Conservation (phyloP, 2,888 invertebrate species). For the Zygothrica quintamaculata region DNA sequence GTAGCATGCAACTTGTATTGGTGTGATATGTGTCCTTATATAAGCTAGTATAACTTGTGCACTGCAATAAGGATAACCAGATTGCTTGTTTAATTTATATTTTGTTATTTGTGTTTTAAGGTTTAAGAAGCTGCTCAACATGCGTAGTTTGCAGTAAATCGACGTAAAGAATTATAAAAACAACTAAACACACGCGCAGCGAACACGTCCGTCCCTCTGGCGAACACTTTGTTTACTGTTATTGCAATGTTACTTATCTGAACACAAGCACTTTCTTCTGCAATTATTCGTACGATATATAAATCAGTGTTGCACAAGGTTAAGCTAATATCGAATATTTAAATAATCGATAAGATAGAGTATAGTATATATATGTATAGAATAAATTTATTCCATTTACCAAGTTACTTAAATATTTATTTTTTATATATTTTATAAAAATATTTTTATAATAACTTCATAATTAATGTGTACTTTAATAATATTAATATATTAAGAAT, state of each 20-base stretch:
- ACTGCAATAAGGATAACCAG: slow-evolving; percentile 7
- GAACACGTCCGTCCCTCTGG: slow-evolving; percentile 40
- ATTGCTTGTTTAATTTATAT: slow-evolving; percentile 7
- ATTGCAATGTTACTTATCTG: slow-evolving; percentile 27
- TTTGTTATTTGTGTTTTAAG: slow-evolving; percentile 13
- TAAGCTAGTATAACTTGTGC: slow-evolving; percentile 10
- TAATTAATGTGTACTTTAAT: no score
- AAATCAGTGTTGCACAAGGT: slow-evolving; percentile 23
- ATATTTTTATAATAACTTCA: no score
- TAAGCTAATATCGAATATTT: background rate
- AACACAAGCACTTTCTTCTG: slow-evolving; percentile 2
- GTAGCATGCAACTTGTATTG: slow-evolving; percentile 26
- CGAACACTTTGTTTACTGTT: slow-evolving; percentile 55
- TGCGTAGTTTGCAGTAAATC: slow-evolving; percentile 30
- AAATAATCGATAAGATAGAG: background rate
- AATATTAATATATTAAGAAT: no score
- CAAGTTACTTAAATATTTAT: no score
- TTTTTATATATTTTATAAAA: no score
- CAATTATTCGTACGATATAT: background rate
- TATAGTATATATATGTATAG: no score
- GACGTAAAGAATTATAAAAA: slow-evolving; percentile 13
- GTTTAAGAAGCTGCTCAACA: slow-evolving; percentile 21
- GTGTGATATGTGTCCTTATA: slow-evolving; percentile 16
- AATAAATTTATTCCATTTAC: no score
- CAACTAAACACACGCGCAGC: background rate